phyloP scores from a whole-genome alignment of 2,113 vertebrate genomes.

The Suncus etruscus region DNA sequence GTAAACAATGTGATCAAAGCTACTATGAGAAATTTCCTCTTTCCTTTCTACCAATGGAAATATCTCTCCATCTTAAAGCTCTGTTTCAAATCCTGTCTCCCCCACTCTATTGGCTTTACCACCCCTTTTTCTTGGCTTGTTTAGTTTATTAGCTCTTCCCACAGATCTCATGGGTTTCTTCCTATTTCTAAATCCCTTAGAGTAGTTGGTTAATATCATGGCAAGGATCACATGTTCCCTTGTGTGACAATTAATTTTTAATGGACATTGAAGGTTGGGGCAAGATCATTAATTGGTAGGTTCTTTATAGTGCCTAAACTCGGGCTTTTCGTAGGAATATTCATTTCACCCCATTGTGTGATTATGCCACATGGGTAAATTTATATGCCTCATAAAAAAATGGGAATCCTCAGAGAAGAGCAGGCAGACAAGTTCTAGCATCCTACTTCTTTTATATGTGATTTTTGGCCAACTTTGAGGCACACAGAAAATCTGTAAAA shows the following conservation, averaged over 20 bases:
- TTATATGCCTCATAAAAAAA: neutral
- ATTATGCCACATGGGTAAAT: neutral
- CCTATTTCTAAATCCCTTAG: neutral
- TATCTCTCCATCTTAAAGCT: neutral
- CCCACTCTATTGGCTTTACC: neutral
- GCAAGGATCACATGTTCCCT: neutral
- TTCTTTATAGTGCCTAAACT: neutral
- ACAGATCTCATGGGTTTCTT: neutral
- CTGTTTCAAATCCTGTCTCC: neutral
- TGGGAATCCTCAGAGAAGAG: neutral
- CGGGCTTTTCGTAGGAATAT: neutral
- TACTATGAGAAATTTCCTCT: neutral
- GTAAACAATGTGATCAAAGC: constrained; percentile 17
- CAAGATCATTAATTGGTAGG: neutral
- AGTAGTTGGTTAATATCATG: neutral
- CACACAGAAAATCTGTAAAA: neutral
- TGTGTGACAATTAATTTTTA: neutral
- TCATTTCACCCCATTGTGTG: neutral
- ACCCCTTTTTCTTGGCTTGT: neutral
- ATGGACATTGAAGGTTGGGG: neutral
- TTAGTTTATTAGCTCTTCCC: too few relatives aligned
- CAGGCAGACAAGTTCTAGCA: neutral
- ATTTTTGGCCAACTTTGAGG: constrained; percentile 10
- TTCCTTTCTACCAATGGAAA: neutral
- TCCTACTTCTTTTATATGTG: neutral